These are phyloP conservation scores for Aplysina aerophoba DNA, from an alignment of 37 sponge, comb jelly and placozoan genomes.

Conservation along the genomic window DNA sequence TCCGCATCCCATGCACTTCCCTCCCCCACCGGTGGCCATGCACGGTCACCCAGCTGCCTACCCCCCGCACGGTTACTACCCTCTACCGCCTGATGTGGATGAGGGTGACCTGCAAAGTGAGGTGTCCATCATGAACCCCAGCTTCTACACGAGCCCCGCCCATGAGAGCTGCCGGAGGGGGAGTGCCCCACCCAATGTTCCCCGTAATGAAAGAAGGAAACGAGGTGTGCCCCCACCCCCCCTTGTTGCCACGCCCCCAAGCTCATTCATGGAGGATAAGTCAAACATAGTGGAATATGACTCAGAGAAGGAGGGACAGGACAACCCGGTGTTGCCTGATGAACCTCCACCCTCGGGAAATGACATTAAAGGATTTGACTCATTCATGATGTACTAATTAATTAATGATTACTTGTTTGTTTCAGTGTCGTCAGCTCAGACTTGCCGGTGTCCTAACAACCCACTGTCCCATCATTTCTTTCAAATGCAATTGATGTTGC, in stretches of 20 bases:
- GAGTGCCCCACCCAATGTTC: background rate
- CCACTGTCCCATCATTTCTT: too few species aligned
- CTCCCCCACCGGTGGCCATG: background rate
- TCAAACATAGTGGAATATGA: background rate
- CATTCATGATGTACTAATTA: slow-evolving; percentile 59
- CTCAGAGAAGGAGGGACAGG: background rate
- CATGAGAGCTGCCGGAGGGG: background rate
- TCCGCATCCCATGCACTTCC: background rate
- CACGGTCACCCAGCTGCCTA: background rate
- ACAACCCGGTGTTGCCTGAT: background rate
- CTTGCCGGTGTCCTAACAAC: too few species aligned
- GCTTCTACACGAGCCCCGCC: background rate
- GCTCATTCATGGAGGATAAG: background rate
- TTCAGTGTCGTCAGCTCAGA: background rate
- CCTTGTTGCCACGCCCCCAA: background rate
- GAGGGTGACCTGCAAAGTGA: slow-evolving; percentile 12
- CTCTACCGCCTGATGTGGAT: background rate
- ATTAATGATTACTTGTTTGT: background rate
- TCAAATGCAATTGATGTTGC: too few species aligned
- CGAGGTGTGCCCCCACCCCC: background rate
- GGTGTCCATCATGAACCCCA: background rate
- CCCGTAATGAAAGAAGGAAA: background rate
- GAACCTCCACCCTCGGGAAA: background rate
- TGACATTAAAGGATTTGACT: slow-evolving; percentile 65
- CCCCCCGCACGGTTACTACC: background rate